Base-by-base conservation (phyloP, 92 coral and sea anemone genomes). In the Parazoanthus darwini region DNA sequence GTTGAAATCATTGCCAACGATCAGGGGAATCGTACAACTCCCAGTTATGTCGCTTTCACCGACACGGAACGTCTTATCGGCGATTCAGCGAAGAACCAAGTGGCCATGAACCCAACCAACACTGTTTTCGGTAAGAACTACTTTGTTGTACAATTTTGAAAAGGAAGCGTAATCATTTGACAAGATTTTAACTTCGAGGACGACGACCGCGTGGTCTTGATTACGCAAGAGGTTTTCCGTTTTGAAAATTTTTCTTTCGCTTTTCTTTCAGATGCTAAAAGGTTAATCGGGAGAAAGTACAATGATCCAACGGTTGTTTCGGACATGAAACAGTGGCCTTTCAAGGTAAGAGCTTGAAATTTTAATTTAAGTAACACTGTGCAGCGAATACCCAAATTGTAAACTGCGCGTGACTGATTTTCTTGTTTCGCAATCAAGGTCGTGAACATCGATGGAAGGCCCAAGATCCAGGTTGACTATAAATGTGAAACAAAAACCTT, bases 1-100 rank as follows among this genome's bases (percentile, higher is more conserved):
- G 98, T 94, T 26, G 98, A 96, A 91, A 96, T 96, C 76, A 96
- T 96, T 82, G 98, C 98, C 58, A 96, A 96, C 93, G 98, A 96
- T 79, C 98, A 96, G 73, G 98, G 98, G 11, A 96, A 96, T 88
- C 87, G 98, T 33, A 96, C 98, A 25, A 96, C 98, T 26, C 98
- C 98, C 58, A 96, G 98, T 88, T 96, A 96, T 85, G 98, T 96
- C 71, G 98, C 95, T 51, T 96, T 96, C 94, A 96, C 93, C 22
- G 98, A 96, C 82, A 82, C 92, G 25, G 98, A 96, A 88, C 93
- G 98, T 18, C 96, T 96, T 65, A 93, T 96, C 86, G 98, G 98
- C 16, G 98, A 94, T 75, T 93, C 98, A 10, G 98, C 98, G 36
- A 96, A 96, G 82, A 96, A 96, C 72, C 98, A 96, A 91, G 98